These are phyloP conservation scores for Coracias cyanogaster DNA, from an alignment of 2,797 vertebrate species.

Conservation along the genomic window DNA sequence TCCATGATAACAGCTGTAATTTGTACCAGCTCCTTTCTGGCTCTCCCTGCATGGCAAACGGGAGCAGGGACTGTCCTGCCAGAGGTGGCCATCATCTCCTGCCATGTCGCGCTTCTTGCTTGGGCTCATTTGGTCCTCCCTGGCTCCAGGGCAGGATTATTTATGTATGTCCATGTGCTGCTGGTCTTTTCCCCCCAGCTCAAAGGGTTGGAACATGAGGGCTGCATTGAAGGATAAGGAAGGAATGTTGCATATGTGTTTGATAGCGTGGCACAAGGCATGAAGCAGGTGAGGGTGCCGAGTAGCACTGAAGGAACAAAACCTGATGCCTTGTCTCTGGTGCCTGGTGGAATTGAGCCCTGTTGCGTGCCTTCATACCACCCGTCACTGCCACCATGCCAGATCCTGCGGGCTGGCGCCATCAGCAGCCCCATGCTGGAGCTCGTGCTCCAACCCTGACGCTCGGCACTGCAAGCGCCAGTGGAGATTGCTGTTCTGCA, in stretches of 20 bases:
- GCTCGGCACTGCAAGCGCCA: fast-evolving
- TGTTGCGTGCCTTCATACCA: neutral
- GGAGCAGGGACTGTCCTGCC: neutral
- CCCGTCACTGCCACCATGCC: neutral
- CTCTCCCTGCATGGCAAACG: neutral
- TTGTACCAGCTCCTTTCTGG: neutral
- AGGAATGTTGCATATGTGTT: fast-evolving
- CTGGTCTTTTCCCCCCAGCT: neutral
- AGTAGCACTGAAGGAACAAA: neutral
- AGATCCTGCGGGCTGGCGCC: neutral
- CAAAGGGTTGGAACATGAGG: neutral
- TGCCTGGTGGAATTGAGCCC: neutral
- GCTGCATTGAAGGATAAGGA: neutral
- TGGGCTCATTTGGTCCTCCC: neutral
- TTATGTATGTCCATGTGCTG: neutral
- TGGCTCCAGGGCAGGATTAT: neutral
- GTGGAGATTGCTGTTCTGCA: neutral
- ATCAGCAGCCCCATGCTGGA: fast-evolving
- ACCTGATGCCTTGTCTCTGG: fast-evolving
- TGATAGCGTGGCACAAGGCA: neutral
- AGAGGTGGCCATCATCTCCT: neutral
- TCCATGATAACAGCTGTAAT: neutral
- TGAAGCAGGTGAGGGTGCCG: too few relatives aligned
- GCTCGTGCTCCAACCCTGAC: fast-evolving
- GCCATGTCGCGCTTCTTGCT: fast-evolving